A percentile compares a stretch with the other conserved stretches of the same genome.
Conservation (phyloP, 2,797 vertebrate species). For the Podarcis lilfordi region DNA sequence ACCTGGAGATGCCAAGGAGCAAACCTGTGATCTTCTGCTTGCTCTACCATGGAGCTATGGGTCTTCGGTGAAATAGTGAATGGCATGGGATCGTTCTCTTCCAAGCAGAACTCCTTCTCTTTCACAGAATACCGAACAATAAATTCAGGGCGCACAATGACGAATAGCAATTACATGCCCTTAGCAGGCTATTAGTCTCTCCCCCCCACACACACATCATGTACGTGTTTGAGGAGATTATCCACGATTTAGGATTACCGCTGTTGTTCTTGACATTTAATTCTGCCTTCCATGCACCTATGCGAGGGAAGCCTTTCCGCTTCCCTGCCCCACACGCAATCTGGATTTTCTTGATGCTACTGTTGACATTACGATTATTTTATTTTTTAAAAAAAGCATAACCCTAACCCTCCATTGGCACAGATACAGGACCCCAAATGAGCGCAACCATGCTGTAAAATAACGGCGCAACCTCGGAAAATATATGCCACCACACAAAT, state of each 20-base stretch:
- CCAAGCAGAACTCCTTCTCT: not conserved
- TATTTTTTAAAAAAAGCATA: not conserved
- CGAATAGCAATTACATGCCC: not conserved
- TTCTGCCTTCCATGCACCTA: not conserved
- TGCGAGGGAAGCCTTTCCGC: not conserved
- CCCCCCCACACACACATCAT: no score
- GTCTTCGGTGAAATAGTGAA: not conserved
- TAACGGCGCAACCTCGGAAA: not conserved
- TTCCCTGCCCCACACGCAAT: not conserved
- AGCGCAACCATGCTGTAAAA: not conserved
- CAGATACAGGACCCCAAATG: not conserved
- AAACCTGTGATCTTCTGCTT: no score
- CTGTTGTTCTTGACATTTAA: conserved; percentile 17
- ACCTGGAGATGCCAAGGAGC: no score
- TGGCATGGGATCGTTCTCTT: not conserved
- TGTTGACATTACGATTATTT: not conserved
- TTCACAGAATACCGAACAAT: not conserved
- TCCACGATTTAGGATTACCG: not conserved
- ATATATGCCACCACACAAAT: not conserved
- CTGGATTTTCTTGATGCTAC: not conserved
- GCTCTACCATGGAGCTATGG: no score
- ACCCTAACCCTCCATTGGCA: not conserved
- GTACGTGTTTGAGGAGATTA: conserved; percentile 22
- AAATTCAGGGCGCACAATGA: not conserved
- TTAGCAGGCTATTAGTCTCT: not conserved